A percentile compares a stretch with the other conserved stretches of the same genome.
phyloP scores from a whole-genome alignment of 1,140 invertebrate genomes.

The Neodiprion pinetum region DNA sequence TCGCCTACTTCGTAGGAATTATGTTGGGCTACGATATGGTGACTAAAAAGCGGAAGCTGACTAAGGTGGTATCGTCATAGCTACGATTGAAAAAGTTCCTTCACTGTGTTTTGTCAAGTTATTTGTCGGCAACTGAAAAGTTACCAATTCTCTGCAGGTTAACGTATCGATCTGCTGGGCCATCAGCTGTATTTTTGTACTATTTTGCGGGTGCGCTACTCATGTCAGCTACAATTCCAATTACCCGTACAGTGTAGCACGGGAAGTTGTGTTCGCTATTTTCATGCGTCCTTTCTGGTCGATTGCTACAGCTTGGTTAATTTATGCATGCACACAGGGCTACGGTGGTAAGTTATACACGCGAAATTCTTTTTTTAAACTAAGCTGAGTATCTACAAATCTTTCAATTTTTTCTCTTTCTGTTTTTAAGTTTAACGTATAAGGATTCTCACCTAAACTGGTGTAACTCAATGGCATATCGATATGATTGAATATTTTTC shows the following conservation, averaged over 20 bases:
- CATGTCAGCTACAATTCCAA: background rate
- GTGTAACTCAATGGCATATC: background rate
- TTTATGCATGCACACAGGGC: conserved; percentile 56
- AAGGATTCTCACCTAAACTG: too few species aligned
- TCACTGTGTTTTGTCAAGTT: background rate
- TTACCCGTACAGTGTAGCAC: conserved; percentile 23
- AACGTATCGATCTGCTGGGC: background rate
- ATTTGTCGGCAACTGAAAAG: background rate
- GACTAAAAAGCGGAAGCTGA: conserved; percentile 17
- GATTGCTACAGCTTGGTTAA: conserved; percentile 57
- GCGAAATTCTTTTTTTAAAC: conserved; percentile 8
- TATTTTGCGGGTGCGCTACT: background rate
- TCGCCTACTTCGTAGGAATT: conserved; percentile 67
- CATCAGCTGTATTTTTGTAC: background rate
- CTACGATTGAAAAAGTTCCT: background rate
- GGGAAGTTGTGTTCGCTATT: conserved; percentile 47
- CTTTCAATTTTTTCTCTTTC: too few species aligned
- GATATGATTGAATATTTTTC: conserved; percentile 20
- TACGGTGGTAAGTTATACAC: conserved; percentile 24
- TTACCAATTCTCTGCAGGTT: background rate
- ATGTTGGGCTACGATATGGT: conserved; percentile 61
- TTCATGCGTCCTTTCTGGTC: conserved; percentile 53
- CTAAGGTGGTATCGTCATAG: background rate
- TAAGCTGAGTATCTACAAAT: background rate
- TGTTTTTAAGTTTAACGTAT: too few species aligned